Evolutionary conservation across 1,140 invertebrate genomes (phyloP), one percentile per base, ranked within the genome.

Genomic region (Eumaeus atala): DNA sequence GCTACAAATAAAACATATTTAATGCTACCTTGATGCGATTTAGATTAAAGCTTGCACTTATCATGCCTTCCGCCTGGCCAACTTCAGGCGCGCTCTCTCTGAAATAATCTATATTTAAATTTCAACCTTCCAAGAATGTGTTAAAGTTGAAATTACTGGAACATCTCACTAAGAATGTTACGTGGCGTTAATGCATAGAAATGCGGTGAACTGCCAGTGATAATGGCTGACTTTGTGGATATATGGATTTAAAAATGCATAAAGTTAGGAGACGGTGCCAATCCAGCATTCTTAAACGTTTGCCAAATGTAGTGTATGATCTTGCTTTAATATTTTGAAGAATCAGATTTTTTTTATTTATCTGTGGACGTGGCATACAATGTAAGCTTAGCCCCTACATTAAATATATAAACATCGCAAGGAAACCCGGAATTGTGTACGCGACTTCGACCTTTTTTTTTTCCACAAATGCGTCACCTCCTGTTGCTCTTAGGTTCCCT

Each of bases 21-120:
- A 64, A 64, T 64, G 51, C 55, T 64, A 68, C 59, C 61, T 70
- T 70, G 70, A 78, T 77, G 67, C 70, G 74, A 75, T 81, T 82
- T 81, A 83, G 76, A 82, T 82, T 79, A 77, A 75, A 67, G 61
- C 61, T 49, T 62, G 67, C 70, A 77, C 71, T 83, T 85, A 85
- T 85, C 82, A 54, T 62, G 60, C 66, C 63, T 83, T 85, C 74
- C 76, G 73, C 73, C 61, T 72, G 70, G 69, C 60, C 64, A 71
- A 73, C 72, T 74, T 66, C 57, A 54, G 54, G 62, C 63, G 68
- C 67, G 70, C 67, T 28, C 21, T 3, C 21, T 3, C 21, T 28
- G 21, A 28, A 28, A 28, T 28, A 28, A 28, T 28, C 21, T 28
- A 28, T 28, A 62, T 66, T 63, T 58, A 59, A 77, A 69, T 66